Conservation (phyloP, 2,113 vertebrate species). For the Atlantisia rogersi region DNA sequence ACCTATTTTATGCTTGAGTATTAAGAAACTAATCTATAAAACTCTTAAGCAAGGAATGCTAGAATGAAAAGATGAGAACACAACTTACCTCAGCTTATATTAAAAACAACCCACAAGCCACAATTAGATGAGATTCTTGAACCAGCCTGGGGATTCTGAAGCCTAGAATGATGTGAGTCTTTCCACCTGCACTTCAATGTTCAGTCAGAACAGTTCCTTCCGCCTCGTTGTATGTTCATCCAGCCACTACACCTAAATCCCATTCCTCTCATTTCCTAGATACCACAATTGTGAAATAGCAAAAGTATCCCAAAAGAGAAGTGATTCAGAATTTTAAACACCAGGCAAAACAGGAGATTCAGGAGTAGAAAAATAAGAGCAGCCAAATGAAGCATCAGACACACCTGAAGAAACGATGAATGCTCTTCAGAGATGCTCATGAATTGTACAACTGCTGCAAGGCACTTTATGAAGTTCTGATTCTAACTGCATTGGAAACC, state of each 20-base stretch:
- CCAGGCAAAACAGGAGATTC: neutral
- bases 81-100: neutral
- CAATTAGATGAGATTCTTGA: neutral
- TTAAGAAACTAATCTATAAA: neutral
- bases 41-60: neutral
- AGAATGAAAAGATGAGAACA: neutral
- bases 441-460: neutral
- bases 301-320: neutral
- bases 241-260: neutral
- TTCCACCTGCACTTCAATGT: neutral
- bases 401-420: neutral
- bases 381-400: neutral
- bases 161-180: neutral
- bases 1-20: neutral
- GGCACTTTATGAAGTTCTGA: neutral
- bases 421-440: neutral
- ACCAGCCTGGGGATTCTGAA: neutral
- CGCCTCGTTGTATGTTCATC: neutral
- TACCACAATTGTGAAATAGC: neutral
- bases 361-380: neutral
- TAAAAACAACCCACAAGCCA: neutral
- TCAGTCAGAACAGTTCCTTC: neutral
- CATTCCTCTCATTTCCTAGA: neutral
- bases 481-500: neutral
- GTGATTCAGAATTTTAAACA: neutral